Percentiles rank a stretch among this genome's conserved stretches.
phyloP scores from a whole-genome alignment of 1,140 invertebrate genomes.

The Drosophila insularis region DNA sequence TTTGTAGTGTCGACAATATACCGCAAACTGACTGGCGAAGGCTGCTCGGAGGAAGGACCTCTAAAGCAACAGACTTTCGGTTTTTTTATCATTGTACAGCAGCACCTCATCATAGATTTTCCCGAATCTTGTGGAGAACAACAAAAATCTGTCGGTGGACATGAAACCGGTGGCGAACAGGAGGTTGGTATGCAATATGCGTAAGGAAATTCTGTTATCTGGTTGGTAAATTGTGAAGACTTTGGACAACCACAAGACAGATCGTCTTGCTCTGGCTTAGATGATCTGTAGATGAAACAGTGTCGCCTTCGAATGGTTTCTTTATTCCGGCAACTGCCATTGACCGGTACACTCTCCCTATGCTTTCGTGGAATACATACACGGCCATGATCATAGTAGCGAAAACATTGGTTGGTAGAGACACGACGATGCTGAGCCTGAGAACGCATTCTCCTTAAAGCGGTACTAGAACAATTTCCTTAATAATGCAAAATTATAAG shows the following conservation, averaged over 20 bases:
- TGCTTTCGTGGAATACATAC: background rate
- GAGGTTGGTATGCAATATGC: background rate
- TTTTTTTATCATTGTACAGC: background rate
- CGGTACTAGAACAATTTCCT: constrained; percentile 14
- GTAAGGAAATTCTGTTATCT: too few relatives aligned
- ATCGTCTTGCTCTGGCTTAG: background rate
- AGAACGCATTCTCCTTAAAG: background rate
- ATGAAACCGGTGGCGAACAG: background rate
- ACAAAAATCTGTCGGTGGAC: too few relatives aligned
- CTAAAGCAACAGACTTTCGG: background rate
- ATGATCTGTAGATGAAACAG: constrained; percentile 31
- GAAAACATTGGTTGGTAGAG: background rate
- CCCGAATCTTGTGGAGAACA: background rate
- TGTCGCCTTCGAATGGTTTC: constrained; percentile 15
- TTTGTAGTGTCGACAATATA: background rate
- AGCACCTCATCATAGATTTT: background rate
- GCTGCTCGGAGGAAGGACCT: background rate
- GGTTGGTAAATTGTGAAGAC: background rate
- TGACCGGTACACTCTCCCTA: background rate
- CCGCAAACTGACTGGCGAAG: background rate
- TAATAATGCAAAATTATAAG: background rate
- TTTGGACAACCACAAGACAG: constrained; percentile 13
- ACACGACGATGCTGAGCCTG: background rate
- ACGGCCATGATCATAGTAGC: background rate
- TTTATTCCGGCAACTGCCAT: background rate